Evolutionary conservation across 2,888 invertebrate species (phyloP), one percentile per base, ranked within the genome.

Genomic region (Conchocele bisecta): DNA sequence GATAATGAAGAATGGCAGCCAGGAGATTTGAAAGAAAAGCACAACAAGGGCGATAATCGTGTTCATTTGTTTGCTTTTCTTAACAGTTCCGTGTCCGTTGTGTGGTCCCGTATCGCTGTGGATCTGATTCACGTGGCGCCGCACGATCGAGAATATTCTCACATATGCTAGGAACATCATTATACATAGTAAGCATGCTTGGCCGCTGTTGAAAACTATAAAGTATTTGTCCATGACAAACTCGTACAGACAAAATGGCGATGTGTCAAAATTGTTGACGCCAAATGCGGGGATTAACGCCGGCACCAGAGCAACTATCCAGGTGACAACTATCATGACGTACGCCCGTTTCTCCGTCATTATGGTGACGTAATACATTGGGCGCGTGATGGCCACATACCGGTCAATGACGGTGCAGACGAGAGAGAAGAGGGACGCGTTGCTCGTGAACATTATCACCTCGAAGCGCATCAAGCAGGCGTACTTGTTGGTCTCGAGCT

Each of bases 311-410:
- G 77, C 75, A 29, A 79, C 56, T 1, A 60, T 35, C 83, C 83
- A 83, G 17, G 74, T 69, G 0, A 66, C 22, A 13, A 42, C 37
- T 0, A 83, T 72, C 13, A 80, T 44, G n/a, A 53, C 24, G 24
- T 78, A 72, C 2, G 75, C 74, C n/a, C 51, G 48, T 37, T 56
- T 70, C 42, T 63, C 63, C 11, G 75, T 93, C 94, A 76, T 92
- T 15, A 78, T 66, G 20, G 39, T 39, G 1, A 57, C 56, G 54
- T 82, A 83, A 31, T 53, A 48, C 13, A 79, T 60, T 3, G 79
- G 76, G 46, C 70, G 65, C 22, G 58, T 42, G 20, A 85, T 81
- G n/a, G 83, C 81, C 15, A 85, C 56, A 39, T 61, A 82, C 3
- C 79, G 53, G 56, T 85, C 85, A 0, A 79, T 17, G 2, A 81